These are phyloP conservation scores for Actinemys pallida DNA, from an alignment of 2,113 vertebrate species.

Conservation along the genomic window DNA sequence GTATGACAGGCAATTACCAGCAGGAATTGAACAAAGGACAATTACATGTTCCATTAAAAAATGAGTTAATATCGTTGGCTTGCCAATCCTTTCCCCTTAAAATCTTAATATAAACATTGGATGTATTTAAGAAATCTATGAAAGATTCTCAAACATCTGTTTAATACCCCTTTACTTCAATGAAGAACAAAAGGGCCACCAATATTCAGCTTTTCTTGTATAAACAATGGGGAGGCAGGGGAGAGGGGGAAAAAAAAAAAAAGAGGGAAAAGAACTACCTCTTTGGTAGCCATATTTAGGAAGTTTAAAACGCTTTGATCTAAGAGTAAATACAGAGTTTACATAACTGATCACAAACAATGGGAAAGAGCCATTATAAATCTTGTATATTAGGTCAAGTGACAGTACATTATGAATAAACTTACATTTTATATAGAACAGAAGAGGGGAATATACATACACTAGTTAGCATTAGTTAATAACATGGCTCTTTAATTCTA, in stretches of 20 bases:
- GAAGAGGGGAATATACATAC: constrained; percentile 49
- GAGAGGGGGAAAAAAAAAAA: neutral
- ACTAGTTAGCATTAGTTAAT: neutral
- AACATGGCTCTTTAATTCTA: neutral
- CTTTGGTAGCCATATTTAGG: constrained; percentile 29
- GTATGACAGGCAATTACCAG: constrained; percentile 4
- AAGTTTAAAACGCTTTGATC: constrained; percentile 11
- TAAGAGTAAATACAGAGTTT: constrained; percentile 61
- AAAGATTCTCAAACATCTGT: constrained; percentile 70
- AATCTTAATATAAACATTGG: constrained; percentile 65
- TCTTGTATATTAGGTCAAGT: constrained; percentile 42
- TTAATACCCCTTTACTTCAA: constrained; percentile 66
- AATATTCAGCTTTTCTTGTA: constrained; percentile 11
- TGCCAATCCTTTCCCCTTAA: constrained; percentile 59
- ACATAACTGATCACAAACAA: constrained; percentile 48
- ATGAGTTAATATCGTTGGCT: constrained; percentile 9
- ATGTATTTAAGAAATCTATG: constrained; percentile 61
- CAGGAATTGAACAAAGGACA: constrained; percentile 1
- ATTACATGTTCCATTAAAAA: neutral
- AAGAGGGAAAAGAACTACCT: neutral
- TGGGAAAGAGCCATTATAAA: constrained; percentile 35
- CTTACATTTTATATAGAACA: constrained; percentile 49
- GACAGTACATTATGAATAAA: constrained; percentile 45
- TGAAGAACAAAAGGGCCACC: constrained; percentile 41
- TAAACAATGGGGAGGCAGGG: neutral